Percentiles rank a stretch among this genome's conserved stretches.
These are phyloP conservation scores for Oeneis ivallda DNA, from an alignment of 2,888 invertebrate genomes.

Conservation along the genomic window DNA sequence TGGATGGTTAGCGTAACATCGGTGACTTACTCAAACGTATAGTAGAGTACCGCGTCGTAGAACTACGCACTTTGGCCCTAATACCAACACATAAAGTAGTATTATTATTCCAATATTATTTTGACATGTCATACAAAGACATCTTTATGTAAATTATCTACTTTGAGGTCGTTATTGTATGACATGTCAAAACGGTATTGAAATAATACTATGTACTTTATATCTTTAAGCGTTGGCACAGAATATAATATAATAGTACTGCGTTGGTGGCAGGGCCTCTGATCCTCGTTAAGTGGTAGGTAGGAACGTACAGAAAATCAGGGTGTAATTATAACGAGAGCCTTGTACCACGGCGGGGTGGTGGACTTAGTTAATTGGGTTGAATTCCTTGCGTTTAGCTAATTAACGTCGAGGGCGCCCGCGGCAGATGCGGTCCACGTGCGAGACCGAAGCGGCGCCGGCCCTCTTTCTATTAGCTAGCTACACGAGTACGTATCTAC, in stretches of 20 bases:
- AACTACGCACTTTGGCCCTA: too few relatives aligned
- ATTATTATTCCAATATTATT: too few relatives aligned
- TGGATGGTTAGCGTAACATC: neutral
- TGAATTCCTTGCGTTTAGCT: conserved; percentile 68
- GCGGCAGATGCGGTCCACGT: conserved; percentile 70
- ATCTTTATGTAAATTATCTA: too few relatives aligned
- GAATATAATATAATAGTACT: too few relatives aligned
- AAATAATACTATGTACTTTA: too few relatives aligned
- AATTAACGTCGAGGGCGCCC: conserved; percentile 60
- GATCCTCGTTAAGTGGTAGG: conserved; percentile 24
- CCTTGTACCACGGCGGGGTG: conserved; percentile 39
- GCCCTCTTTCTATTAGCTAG: conserved; percentile 24
- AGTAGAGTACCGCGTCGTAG: neutral
- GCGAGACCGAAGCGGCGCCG: conserved; percentile 43
- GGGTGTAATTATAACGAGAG: conserved; percentile 38
- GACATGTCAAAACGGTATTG: too few relatives aligned
- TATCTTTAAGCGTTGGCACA: too few relatives aligned
- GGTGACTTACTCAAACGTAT: neutral
- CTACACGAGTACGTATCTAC: neutral
- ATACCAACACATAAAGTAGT: too few relatives aligned
- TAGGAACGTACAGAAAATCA: conserved; percentile 37
- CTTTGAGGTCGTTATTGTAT: too few relatives aligned
- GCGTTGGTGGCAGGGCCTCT: neutral
- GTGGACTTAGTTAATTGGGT: conserved; percentile 61
- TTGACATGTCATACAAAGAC: too few relatives aligned